A percentile compares a stretch with the other conserved stretches of the same genome.
These are phyloP conservation scores for Odontamblyopus lacepedii DNA, from an alignment of 2,797 vertebrate species.

Conservation along the genomic window DNA sequence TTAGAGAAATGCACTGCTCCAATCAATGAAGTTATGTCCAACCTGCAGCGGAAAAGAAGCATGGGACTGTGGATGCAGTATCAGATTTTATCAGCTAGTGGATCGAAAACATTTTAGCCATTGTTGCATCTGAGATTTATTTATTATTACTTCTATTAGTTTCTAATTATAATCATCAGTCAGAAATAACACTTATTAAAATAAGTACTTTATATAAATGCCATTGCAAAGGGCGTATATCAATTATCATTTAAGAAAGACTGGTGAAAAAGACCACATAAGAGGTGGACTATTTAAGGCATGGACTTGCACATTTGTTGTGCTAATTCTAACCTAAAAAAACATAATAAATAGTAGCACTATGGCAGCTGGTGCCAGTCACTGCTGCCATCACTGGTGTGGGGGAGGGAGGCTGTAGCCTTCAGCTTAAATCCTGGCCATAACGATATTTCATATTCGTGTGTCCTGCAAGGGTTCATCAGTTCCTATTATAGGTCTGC, in stretches of 20 bases:
- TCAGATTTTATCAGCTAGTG: background rate
- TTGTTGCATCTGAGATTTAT: background rate
- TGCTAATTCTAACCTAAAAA: conserved; percentile 21
- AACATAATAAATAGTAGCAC: conserved; percentile 39
- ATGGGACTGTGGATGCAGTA: conserved; percentile 12
- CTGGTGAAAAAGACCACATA: background rate
- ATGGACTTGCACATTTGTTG: background rate
- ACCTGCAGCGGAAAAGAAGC: conserved; percentile 20
- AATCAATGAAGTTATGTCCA: conserved; percentile 30
- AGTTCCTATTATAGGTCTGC: conserved; percentile 40
- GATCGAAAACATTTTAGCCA: background rate
- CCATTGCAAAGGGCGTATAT: background rate
- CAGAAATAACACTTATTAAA: background rate
- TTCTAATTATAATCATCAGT: background rate
- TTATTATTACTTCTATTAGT: background rate
- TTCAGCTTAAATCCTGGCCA: conserved; percentile 44
- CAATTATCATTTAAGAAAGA: background rate
- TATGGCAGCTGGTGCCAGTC: conserved; percentile 56
- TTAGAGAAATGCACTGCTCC: conserved; percentile 9
- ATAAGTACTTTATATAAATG: background rate
- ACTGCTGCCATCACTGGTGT: conserved; percentile 55
- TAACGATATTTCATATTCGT: conserved; percentile 56
- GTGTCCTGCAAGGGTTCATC: conserved; percentile 47
- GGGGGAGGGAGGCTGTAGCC: conserved; percentile 61
- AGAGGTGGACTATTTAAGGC: background rate